phyloP scores from a whole-genome alignment of 2,113 vertebrate genomes.

The Xerus inauris region DNA sequence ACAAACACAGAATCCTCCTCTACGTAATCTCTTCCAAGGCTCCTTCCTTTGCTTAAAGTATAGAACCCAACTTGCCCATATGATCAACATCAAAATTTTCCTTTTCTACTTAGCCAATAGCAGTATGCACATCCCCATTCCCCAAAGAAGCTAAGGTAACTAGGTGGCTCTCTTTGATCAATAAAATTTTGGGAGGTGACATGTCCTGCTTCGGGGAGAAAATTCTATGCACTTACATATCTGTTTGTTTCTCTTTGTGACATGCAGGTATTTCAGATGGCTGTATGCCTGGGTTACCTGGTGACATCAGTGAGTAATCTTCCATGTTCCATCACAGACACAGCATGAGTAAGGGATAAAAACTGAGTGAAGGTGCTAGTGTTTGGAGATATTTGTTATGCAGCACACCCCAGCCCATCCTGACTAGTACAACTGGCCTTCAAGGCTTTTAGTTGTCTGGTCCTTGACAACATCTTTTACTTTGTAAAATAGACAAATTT shows the following conservation, averaged over 20 bases:
- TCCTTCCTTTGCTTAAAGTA: background rate
- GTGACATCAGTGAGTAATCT: background rate
- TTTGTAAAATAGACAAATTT: background rate
- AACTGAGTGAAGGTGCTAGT: background rate
- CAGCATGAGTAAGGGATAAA: background rate
- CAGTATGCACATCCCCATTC: rapidly evolving
- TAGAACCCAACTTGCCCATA: background rate
- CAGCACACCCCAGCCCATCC: background rate
- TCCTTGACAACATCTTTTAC: background rate
- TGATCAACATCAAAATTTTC: background rate
- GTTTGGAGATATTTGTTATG: background rate
- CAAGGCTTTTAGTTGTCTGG: background rate
- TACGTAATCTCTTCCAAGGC: background rate
- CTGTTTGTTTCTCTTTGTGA: background rate
- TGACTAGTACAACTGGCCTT: background rate
- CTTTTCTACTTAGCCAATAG: rapidly evolving
- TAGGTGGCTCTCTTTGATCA: background rate
- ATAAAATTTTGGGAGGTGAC: background rate
- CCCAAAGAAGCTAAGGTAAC: background rate
- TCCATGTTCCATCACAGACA: background rate
- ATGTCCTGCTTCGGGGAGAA: background rate
- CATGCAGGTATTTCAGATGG: background rate
- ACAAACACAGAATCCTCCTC: background rate
- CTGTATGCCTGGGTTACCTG: background rate
- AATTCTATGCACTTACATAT: background rate